phyloP scores from a whole-genome alignment of 2,113 vertebrate species.

The Calypte anna region DNA sequence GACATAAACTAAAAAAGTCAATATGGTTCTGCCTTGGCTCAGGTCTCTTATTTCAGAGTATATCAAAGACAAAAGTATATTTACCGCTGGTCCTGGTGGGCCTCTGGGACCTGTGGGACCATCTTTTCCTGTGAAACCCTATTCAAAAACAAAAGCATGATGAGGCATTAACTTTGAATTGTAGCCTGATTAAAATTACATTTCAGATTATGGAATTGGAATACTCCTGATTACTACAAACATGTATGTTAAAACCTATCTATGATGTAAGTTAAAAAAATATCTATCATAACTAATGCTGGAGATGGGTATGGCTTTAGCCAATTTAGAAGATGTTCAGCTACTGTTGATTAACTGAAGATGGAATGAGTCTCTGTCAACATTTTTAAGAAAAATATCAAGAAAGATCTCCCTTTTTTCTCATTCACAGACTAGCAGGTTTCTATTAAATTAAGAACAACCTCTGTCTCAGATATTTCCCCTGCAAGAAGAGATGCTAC shows the following conservation, averaged over 20 bases:
- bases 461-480: neutral
- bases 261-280: neutral
- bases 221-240: neutral
- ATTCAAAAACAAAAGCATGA: constrained; percentile 40
- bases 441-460: neutral
- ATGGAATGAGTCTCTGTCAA: neutral
- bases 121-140: constrained; percentile 95
- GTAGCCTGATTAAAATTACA: neutral
- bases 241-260: neutral
- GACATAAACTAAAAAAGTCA: neutral
- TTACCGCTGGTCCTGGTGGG: constrained; percentile 89
- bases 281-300: neutral
- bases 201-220: neutral
- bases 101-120: constrained; percentile 90
- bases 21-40: neutral
- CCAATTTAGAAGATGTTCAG: neutral
- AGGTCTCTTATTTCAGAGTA: neutral
- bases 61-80: constrained; percentile 38
- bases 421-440: neutral
- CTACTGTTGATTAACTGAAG: neutral
- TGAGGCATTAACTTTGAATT: neutral
- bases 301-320: neutral
- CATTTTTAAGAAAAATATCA: neutral
- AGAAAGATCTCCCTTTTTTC: neutral
- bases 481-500: neutral